phyloP scores from a whole-genome alignment of 2,113 vertebrate genomes.

The Oenanthe melanoleuca region DNA sequence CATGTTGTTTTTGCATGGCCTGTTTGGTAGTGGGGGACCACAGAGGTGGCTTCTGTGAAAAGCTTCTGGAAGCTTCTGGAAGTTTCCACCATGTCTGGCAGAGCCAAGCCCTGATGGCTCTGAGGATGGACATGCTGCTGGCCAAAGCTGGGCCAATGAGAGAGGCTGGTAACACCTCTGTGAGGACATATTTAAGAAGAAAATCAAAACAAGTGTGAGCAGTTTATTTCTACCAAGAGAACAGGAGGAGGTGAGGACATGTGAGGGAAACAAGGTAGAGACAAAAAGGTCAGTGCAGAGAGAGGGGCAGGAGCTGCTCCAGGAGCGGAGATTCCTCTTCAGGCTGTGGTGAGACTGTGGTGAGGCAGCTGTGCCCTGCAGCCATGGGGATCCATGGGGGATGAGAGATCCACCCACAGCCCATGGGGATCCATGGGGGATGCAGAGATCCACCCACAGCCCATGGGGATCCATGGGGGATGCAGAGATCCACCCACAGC shows the following conservation, averaged over 20 bases:
- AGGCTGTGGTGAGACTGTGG: background rate
- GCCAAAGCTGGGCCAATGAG: background rate
- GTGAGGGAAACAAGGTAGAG: background rate
- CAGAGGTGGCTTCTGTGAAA: no score
- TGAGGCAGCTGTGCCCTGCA: background rate
- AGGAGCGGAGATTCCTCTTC: background rate
- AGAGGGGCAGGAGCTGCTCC: background rate
- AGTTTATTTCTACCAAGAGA: background rate
- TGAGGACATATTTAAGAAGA: no score
- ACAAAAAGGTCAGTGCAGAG: no score
- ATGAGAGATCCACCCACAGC: no score
- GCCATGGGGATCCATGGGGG: no score
- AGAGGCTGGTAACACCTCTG: accelerated
- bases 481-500: background rate
- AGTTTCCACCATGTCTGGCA: background rate
- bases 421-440: no score
- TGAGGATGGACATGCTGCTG: no score
- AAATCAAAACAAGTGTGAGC: background rate
- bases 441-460: no score
- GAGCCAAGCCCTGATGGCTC: background rate
- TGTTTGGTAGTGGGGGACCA: accelerated
- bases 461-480: no score
- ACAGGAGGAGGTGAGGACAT: background rate
- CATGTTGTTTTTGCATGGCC: background rate
- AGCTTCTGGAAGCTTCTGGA: background rate